Base-by-base conservation (phyloP, 2,888 invertebrate species). In the Diabrotica balteata region DNA sequence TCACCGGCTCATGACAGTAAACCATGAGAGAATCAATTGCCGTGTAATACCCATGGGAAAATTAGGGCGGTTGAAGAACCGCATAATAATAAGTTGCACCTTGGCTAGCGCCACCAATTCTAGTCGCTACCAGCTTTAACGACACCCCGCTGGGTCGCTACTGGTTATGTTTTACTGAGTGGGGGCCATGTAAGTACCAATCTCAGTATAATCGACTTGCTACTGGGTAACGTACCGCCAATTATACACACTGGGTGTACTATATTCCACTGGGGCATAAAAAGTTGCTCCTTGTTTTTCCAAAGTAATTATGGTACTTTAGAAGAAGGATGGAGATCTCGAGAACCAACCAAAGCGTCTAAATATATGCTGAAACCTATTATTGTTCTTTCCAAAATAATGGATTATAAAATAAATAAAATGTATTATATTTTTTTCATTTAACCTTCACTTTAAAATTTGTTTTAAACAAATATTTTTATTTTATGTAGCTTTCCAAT, bases 141-240 rank as follows among this genome's bases (percentile, higher is more conserved):
- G 73, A 71, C 71, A 73, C 71, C 74, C 74, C 71, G 71, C 72
- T 68, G 73, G 57, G 61, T 71, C 64, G 75, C 77, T 76, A 77
- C 76, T 76, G 77, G 77, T 77, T 74, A 75, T 69, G 63, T 70
- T 52, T 57, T 57, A 59, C 58, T 7, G 47, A 64, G 70, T 67
- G 70, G 70, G 72, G 70, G 53, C 67, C 66, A 67, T 67, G 60
- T 68, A 67, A 63, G 70, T 72, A 63, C 65, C 68, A 65, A 69
- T 67, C 69, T 66, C 64, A 59, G 62, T 58, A 71, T 69, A 71
- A 70, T 72, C 68, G 70, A 68, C 44, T 59, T 68, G 75, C 76
- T 76, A 76, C 76, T 75, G 76, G 75, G 74, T 75, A 76, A 70
- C 70, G 69, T 66, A 72, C 66, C 65, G 70, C 76, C 75, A 76